Evolutionary conservation across 1,140 invertebrate species (phyloP), one percentile per base, ranked within the genome.

Genomic region (Papilio machaon): DNA sequence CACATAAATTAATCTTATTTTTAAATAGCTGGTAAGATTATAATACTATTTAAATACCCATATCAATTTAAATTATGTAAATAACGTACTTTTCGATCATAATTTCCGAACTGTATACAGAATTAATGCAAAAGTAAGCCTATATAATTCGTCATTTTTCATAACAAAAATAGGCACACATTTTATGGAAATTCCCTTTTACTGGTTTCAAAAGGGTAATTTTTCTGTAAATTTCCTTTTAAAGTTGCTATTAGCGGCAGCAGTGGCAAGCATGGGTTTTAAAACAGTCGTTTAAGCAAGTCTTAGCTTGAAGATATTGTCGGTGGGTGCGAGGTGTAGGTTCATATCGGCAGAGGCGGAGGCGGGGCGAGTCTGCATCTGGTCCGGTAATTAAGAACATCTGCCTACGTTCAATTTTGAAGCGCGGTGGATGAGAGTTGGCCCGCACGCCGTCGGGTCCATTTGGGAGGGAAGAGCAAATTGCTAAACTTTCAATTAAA

Each of bases 401-500:
- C 93, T 94, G 93, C 91, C 92, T 94, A 92, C 91, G 86, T 92
- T 94, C 91, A 94, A 94, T 94, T 94, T 94, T 93, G 91, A 92
- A 92, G 88, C 88, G 89, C 91, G 88, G 85, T 87, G 88, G 92
- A 93, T 91, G 90, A 87, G 89, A 93, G 90, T 91, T 92, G 88
- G 86, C 92, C 90, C 87, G 84, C 83, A 86, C 89, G 86, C 86
- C 90, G 90, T 86, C 87, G 91, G 90, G 91, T 92, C 91, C 92
- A 93, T 93, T 93, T 88, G 87, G 89, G 86, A 89, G 91, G 92
- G 91, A 90, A 90, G 89, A 90, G 91, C 93, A 94, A 94, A 94
- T 94, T 94, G 93, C 93, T 94, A 92, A 94, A 94, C 92, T 94
- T 94, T 94, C 92, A 94, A 94, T 94, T 94, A 94, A 94, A 94